Percentiles rank a stretch among this genome's conserved stretches.
Conservation (phyloP, 1,140 invertebrate species). For the Anagrus nilaparvatae region DNA sequence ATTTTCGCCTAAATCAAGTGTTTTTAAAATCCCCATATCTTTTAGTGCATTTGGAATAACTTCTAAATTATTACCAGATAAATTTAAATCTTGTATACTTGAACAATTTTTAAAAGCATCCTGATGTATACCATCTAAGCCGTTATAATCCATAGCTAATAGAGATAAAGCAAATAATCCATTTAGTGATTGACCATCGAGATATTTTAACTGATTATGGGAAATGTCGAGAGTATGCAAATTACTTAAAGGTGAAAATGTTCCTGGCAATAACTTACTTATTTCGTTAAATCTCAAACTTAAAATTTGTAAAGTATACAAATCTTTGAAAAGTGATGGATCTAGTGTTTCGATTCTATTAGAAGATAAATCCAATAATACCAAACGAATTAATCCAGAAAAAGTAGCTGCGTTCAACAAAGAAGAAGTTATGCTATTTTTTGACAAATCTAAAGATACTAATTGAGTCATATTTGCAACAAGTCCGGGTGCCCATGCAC, state of each 20-base stretch:
- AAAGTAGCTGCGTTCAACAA: conserved; percentile 78
- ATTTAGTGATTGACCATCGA: conserved; percentile 67
- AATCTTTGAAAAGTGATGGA: conserved; percentile 67
- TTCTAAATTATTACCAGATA: conserved; percentile 69
- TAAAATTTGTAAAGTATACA: conserved; percentile 73
- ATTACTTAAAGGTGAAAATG: conserved; percentile 72
- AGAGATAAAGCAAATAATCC: conserved; percentile 73
- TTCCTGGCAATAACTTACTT: conserved; percentile 61
- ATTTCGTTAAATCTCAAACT: conserved; percentile 71
- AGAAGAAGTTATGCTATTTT: conserved; percentile 73
- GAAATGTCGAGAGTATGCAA: conserved; percentile 69
- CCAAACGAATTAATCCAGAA: conserved; percentile 73
- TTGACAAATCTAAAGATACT: conserved; percentile 74
- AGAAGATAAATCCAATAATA: conserved; percentile 74
- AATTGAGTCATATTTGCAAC: conserved; percentile 78
- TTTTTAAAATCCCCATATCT: conserved; percentile 64
- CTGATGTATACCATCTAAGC: conserved; percentile 57
- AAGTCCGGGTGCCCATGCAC: conserved; percentile 65
- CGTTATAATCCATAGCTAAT: conserved; percentile 68
- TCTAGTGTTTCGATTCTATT: conserved; percentile 74
- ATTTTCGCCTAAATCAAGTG: conserved; percentile 74
- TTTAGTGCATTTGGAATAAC: conserved; percentile 63
- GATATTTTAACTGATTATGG: conserved; percentile 61
- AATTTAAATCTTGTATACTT: conserved; percentile 66
- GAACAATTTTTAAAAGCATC: conserved; percentile 77